A percentile compares a stretch with the other conserved stretches of the same genome.
Evolutionary conservation across 2,113 vertebrate genomes (phyloP).

Genomic region (Pteruthius melanotis): DNA sequence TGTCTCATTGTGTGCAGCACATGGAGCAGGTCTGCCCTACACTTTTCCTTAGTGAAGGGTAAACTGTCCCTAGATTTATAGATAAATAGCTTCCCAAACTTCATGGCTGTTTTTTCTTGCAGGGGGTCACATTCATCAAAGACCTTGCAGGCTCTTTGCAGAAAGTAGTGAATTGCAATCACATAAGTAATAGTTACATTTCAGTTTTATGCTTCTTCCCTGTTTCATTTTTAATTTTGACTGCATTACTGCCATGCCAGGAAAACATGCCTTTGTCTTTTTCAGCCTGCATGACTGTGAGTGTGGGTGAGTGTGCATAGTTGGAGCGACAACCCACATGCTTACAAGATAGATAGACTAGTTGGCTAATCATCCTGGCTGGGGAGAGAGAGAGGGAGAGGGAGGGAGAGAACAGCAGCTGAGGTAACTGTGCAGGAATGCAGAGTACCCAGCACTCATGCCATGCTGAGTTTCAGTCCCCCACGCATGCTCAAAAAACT

Average conservation of each 20-base stretch:
- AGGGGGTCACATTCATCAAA: neutral
- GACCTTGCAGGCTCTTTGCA: neutral
- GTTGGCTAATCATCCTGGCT: neutral
- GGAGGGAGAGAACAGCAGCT: neutral
- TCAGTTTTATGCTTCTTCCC: neutral
- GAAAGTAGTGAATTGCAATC: neutral
- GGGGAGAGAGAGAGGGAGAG: neutral
- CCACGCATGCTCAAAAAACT: neutral
- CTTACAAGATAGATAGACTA: neutral
- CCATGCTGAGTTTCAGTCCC: neutral
- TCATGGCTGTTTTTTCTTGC: neutral
- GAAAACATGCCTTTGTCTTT: constrained; percentile 8
- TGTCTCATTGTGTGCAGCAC: neutral
- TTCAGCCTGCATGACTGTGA: neutral
- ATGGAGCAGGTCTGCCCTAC: accelerated
- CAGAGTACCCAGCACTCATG: neutral
- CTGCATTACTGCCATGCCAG: constrained; percentile 5
- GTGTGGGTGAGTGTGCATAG: neutral
- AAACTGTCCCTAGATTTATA: neutral
- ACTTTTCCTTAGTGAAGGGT: neutral
- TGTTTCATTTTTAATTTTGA: constrained; percentile 21
- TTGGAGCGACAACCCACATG: neutral
- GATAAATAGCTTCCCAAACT: neutral
- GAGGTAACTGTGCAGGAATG: constrained; percentile 8
- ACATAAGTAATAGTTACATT: neutral